phyloP scores from a whole-genome alignment of 2,113 vertebrate species.

The Hoplias malabaricus region DNA sequence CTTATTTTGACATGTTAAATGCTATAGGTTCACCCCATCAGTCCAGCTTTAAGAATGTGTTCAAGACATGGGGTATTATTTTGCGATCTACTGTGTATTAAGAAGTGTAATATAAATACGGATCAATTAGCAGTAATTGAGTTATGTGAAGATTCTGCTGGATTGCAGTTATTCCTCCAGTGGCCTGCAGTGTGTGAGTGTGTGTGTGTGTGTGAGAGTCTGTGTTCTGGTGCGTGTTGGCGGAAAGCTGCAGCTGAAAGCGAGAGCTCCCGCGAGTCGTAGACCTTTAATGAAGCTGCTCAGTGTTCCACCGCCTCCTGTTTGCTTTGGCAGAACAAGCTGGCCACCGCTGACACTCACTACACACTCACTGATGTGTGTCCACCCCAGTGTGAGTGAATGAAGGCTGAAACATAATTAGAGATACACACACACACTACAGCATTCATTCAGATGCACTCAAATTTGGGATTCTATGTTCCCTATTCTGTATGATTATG shows the following conservation, averaged over 20 bases:
- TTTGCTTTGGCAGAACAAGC: slow-evolving; percentile 36
- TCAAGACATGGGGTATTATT: not conserved
- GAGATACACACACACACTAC: not conserved
- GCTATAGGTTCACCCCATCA: too few species aligned
- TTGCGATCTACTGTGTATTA: not conserved
- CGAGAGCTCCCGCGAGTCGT: not conserved
- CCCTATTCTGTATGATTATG: too few species aligned
- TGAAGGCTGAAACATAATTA: slow-evolving; percentile 31
- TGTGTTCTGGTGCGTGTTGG: not conserved
- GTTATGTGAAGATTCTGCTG: not conserved
- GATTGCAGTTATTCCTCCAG: not conserved
- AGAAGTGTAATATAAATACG: not conserved
- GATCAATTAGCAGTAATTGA: not conserved
- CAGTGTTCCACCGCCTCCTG: slow-evolving; percentile 28
- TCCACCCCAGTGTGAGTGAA: slow-evolving; percentile 38
- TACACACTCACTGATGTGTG: slow-evolving; percentile 35
- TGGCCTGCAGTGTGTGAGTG: not conserved
- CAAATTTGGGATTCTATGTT: too few species aligned
- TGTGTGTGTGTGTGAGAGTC: too few species aligned
- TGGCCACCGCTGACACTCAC: slow-evolving; percentile 27
- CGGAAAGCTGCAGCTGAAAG: not conserved
- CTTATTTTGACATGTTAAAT: too few species aligned
- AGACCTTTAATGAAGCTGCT: slow-evolving; percentile 33
- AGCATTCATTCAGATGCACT: too few species aligned
- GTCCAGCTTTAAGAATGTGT: not conserved